Evolutionary conservation across 2,113 vertebrate genomes (phyloP), one percentile per base, ranked within the genome.

Genomic region (Salvelinus sp.): DNA sequence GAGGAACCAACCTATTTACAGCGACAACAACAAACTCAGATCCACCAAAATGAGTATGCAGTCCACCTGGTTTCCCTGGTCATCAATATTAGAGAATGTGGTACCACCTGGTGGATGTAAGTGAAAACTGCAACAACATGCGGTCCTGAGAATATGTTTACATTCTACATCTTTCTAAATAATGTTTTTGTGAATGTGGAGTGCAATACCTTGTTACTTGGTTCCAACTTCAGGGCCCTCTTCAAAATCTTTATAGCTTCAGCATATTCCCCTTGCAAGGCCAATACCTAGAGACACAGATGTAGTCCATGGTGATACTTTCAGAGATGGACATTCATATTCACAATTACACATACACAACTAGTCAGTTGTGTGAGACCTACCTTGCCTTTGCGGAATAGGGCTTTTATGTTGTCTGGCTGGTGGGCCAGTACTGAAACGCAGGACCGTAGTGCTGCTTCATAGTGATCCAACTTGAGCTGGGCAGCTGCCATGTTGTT

Each of bases 361-460:
- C 38, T 10, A 2, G 9, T 6, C 22, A 2, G 22, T 20, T 64
- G 38, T n/a, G 38, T 10, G 28, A 23, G 12, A 2, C 90, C 81
- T 91, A 99, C 98, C 96, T 99, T 98, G 73, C 98, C 98, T 91
- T 98, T 98, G 6, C 98, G 92, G 88, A 99, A 99, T 4, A 99
- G 94, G 0, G 98, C 97, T 86, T 99, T 99, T 83, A 99, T 94
- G 76, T 99, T 99, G 70, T 94, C 94, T 0, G 97, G 97, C 85
- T 99, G 95, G 79, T 96, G 95, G 68, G 91, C 91, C 2, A 99
- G 89, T 14, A 96, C 97, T 0, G 93, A 93, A 78, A 95, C 93
- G 71, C 97, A 99, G 58, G 97, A 97, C 73, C 95, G 96, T 48
- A 98, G 90, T 0, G 97, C 98, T 0, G 96, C 97, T 0, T 97